Conservation (phyloP, 2,888 invertebrate species). For the Temnothorax unifasciatus region DNA sequence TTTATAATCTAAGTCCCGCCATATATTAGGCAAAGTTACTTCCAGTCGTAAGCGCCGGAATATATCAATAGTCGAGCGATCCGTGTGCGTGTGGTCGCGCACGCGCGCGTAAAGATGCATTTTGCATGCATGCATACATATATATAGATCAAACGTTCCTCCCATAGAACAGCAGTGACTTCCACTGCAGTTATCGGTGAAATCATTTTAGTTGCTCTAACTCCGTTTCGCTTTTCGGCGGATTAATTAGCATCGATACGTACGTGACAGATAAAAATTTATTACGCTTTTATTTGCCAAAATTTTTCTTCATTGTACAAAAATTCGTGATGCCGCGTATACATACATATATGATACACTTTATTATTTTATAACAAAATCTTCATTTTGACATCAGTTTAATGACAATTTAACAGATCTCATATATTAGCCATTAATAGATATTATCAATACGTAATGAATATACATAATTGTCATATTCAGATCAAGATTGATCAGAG, state of each 20-base stretch:
- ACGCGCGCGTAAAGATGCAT: conserved; percentile 33
- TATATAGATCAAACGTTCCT: conserved; percentile 69
- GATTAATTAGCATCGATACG: conserved; percentile 66
- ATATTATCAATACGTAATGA: background rate
- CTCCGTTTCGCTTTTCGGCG: conserved; percentile 68
- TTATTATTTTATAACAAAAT: conserved; percentile 7
- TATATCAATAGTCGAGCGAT: conserved; percentile 81
- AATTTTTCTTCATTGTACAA: background rate
- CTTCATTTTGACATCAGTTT: background rate
- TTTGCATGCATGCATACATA: conserved; percentile 12
- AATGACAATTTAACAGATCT: too few species aligned
- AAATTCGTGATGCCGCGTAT: background rate
- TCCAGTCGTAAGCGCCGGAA: conserved; percentile 84
- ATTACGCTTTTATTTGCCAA: conserved; percentile 50
- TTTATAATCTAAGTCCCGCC: conserved; percentile 80
- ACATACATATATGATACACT: background rate
- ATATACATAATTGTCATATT: background rate
- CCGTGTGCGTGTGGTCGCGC: conserved; percentile 27
- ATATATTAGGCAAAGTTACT: conserved; percentile 82
- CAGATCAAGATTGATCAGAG: background rate
- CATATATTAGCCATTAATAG: background rate
- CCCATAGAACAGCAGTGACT: conserved; percentile 47
- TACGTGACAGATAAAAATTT: conserved; percentile 57
- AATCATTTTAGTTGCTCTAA: conserved; percentile 70
- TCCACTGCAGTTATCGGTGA: conserved; percentile 62